Base-by-base conservation (phyloP, 1,140 invertebrate genomes). In the Drosophila trapezifrons region DNA sequence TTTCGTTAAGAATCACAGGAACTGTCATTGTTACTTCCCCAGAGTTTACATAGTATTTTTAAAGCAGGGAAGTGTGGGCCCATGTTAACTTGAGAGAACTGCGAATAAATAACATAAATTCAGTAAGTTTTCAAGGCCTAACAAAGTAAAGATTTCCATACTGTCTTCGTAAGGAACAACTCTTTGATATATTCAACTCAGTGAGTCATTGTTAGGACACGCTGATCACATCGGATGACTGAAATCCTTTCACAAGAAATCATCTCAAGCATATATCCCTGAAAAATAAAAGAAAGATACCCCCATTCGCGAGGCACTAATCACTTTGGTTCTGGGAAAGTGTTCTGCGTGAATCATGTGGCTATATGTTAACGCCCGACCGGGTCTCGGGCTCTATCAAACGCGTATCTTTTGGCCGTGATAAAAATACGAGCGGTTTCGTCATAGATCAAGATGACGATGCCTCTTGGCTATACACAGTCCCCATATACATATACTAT, bases 341-440 rank as follows among this genome's bases (percentile, higher is more conserved):
- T 35, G 58, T 40, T 54, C 8, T n/a, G 51, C 51, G 45, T 76
- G 73, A 76, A 57, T 76, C 73, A 76, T 57, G 22, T 51, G 55
- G 60, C 60, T 64, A 64, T 60, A 64, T 59, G 25, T 29, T 20
- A 27, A 56, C 51, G 32, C 32, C 32, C 35, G 29, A 29, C 37
- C 4, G 32, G 51, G 15, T 38, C 37, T 35, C 38, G 42, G 20
- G 20, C 59, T 62, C 49, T 46, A 75, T 75, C 49, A 65, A 56
- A 37, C 51, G 38, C 70, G 27, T 57, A 45, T 62, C 60, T 57
- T 35, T 43, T 55, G 71, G 71, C 57, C 56, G 32, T 66, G 73
- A 76, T 72, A 64, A 25, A 83, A 78, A 82, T 75, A 76, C 47
- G 43, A 74, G 63, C 58, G 15, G 27, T 85, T 86, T 81, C 81